Conservation (phyloP, 2,797 vertebrate species). For the Lepus oiostolus region DNA sequence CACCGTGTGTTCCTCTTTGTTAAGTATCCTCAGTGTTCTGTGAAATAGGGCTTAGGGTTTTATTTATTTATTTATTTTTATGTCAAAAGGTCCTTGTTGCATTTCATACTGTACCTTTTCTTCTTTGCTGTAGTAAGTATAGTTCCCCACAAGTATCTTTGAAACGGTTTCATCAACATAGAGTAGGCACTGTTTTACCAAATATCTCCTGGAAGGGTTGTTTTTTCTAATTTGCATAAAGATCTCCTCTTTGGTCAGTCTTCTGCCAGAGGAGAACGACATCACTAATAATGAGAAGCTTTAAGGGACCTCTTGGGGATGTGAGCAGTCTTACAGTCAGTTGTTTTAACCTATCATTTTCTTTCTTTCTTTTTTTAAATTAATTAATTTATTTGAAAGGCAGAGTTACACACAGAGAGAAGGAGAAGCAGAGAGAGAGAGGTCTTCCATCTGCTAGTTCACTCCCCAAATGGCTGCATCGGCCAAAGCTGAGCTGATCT, state of each 20-base stretch:
- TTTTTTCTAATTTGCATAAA: background rate
- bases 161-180: background rate
- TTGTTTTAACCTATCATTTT: background rate
- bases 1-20: background rate
- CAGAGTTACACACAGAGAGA: no score
- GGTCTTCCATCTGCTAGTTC: no score
- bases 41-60: background rate
- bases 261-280: background rate
- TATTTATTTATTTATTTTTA: background rate
- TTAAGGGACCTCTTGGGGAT: background rate
- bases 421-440: no score
- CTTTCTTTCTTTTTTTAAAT: background rate
- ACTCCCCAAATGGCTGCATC: no score
- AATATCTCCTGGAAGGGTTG: background rate
- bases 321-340: background rate
- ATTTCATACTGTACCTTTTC: background rate
- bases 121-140: constrained; percentile 14
- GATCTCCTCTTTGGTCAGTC: background rate
- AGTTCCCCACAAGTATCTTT: background rate
- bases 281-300: background rate
- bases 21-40: background rate
- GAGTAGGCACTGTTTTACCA: background rate
- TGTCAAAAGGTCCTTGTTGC: background rate
- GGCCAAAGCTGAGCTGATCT: no score
- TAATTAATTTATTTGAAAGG: no score